Evolutionary conservation across 1,140 invertebrate genomes (phyloP).

Genomic region (Oscheius sp.): DNA sequence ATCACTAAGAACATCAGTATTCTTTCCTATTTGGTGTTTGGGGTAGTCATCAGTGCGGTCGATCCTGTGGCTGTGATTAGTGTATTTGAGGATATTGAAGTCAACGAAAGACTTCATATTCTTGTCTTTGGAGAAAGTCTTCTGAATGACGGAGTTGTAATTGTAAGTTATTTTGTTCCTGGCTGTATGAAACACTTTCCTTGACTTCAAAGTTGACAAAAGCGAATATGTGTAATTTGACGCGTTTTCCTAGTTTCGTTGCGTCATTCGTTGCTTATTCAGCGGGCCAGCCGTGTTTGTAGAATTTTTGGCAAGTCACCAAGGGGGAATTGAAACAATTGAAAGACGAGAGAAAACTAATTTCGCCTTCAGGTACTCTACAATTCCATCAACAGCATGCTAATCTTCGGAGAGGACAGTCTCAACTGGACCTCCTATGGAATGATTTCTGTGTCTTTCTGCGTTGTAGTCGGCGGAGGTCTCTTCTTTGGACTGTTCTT

Average conservation of each 20-base stretch:
- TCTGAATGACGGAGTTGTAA: slow-evolving; percentile 94
- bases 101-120: slow-evolving; percentile 91
- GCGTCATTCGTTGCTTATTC: too few relatives aligned
- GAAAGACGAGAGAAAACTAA: not conserved
- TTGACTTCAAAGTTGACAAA: slow-evolving; percentile 6
- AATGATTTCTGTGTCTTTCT: not conserved
- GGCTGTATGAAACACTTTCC: too few relatives aligned
- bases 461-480: slow-evolving; percentile 2
- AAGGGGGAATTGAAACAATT: not conserved
- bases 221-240: not conserved
- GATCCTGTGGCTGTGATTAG: slow-evolving; percentile 95
- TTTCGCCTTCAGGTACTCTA: slow-evolving; percentile 36
- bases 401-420: slow-evolving; percentile 41
- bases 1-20: slow-evolving; percentile 60
- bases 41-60: slow-evolving; percentile 93
- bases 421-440: slow-evolving; percentile 1
- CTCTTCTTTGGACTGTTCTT: slow-evolving; percentile 2
- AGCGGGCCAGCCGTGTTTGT: too few relatives aligned
- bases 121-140: slow-evolving; percentile 97
- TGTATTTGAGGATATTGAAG: slow-evolving; percentile 95
- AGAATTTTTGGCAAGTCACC: too few relatives aligned
- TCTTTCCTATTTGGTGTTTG: slow-evolving; percentile 84
- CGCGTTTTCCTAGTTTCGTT: not conserved
- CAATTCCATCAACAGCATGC: slow-evolving; percentile 41
- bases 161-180: slow-evolving; percentile 68